Conservation (phyloP, 2,113 vertebrate species). For the Pao palembangensis region DNA sequence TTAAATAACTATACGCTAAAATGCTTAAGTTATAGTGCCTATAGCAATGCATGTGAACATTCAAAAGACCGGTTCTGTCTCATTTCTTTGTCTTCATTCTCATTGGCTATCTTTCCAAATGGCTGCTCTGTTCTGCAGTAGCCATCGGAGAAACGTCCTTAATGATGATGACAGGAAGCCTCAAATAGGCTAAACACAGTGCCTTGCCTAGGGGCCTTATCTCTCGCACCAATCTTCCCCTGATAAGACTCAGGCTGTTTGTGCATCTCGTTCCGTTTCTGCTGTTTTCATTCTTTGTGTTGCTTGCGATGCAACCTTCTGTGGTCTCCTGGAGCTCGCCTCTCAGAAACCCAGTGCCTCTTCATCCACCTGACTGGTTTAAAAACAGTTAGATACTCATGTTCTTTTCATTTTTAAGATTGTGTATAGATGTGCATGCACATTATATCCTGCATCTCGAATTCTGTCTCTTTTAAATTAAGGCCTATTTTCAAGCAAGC, state of each 20-base stretch:
- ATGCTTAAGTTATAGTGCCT: slow-evolving; percentile 1
- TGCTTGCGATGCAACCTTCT: slow-evolving; percentile 38
- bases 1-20: slow-evolving; percentile 6
- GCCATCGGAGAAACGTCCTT: slow-evolving; percentile 54
- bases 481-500: background rate
- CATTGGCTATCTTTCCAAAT: slow-evolving; percentile 56
- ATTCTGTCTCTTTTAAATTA: slow-evolving; percentile 7
- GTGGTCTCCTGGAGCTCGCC: slow-evolving; percentile 29
- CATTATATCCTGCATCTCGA: background rate
- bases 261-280: slow-evolving; percentile 47
- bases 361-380: slow-evolving; percentile 12
- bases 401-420: background rate
- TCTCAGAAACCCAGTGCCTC: slow-evolving; percentile 30
- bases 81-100: slow-evolving; percentile 51
- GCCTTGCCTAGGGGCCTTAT: slow-evolving; percentile 68
- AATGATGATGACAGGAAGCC: slow-evolving; percentile 76
- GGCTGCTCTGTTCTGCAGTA: slow-evolving; percentile 58
- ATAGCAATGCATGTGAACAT: slow-evolving; percentile 16
- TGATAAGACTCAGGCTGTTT: slow-evolving; percentile 62
- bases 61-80: slow-evolving; percentile 45
- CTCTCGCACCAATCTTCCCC: slow-evolving; percentile 57
- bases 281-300: slow-evolving; percentile 22
- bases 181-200: slow-evolving; percentile 63
- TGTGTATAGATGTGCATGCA: background rate
- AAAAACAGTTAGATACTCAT: slow-evolving; percentile 14